Evolutionary conservation across 2,797 vertebrate genomes (phyloP).

Genomic region (Anisognathus igniventris): DNA sequence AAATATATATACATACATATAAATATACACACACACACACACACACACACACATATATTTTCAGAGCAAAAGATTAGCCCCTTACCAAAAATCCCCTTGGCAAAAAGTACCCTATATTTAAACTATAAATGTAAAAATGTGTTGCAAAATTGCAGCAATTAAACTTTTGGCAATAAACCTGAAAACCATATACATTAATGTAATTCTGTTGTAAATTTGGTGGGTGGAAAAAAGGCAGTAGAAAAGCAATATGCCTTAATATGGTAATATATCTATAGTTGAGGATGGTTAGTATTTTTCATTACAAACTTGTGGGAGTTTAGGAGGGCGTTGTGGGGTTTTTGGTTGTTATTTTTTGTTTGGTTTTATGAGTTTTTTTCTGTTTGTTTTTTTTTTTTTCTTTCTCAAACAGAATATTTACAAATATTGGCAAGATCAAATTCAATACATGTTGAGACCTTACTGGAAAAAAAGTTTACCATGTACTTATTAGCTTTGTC

Average conservation of each 20-base stretch:
- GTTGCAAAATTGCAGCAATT: not conserved
- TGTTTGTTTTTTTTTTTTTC: not conserved
- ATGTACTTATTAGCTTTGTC: not conserved
- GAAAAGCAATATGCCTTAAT: not conserved
- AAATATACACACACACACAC: no score
- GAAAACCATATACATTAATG: not conserved
- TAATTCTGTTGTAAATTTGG: not conserved
- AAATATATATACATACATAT: no score
- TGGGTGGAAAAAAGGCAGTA: accelerated
- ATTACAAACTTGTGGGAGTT: not conserved
- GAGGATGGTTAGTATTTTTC: not conserved
- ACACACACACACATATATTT: no score
- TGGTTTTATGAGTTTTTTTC: not conserved
- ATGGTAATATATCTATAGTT: accelerated
- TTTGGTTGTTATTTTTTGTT: no score
- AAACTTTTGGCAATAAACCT: not conserved
- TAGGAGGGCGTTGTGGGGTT: accelerated
- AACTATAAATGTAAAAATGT: not conserved
- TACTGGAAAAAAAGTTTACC: not conserved
- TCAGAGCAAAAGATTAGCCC: not conserved
- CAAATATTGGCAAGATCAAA: not conserved
- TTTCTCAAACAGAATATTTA: not conserved
- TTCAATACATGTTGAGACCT: not conserved
- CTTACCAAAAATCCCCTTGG: accelerated
- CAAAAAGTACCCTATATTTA: not conserved